A percentile compares a stretch with the other conserved stretches of the same genome.
These are phyloP conservation scores for Uropsilus gracilis DNA, from an alignment of 2,113 vertebrate species.

Conservation along the genomic window DNA sequence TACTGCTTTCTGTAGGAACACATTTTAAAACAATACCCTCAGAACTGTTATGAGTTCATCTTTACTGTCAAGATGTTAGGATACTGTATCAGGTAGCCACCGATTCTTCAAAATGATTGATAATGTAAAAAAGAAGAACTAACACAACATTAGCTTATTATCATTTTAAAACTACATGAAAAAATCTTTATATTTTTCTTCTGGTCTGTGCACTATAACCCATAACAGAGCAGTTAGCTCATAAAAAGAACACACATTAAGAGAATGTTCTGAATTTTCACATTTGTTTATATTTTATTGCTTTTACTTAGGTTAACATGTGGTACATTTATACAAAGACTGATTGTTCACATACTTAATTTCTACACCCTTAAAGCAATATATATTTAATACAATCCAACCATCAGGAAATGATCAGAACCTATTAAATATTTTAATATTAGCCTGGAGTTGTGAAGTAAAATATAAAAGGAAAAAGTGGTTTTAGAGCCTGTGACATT, in stretches of 20 bases:
- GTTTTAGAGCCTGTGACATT: constrained; percentile 81
- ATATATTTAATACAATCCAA: constrained; percentile 80
- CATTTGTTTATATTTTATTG: constrained; percentile 72
- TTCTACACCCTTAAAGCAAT: constrained; percentile 70
- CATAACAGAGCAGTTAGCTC: constrained; percentile 79
- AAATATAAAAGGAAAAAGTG: constrained; percentile 75
- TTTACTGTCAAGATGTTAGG: constrained; percentile 83
- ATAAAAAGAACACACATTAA: constrained; percentile 72
- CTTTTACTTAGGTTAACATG: constrained; percentile 64
- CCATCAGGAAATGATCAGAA: constrained; percentile 76
- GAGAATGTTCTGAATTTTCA: constrained; percentile 75
- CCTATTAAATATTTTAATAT: constrained; percentile 82
- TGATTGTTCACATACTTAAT: constrained; percentile 73
- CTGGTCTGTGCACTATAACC: constrained; percentile 66
- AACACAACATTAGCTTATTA: constrained; percentile 81
- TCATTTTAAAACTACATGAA: constrained; percentile 79
- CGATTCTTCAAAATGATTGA: constrained; percentile 84
- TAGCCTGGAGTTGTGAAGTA: constrained; percentile 64
- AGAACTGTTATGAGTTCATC: constrained; percentile 76
- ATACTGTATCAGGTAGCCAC: constrained; percentile 71
- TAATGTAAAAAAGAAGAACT: constrained; percentile 76
- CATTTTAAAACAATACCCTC: constrained; percentile 75
- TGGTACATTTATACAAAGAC: constrained; percentile 69
- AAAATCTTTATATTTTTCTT: constrained; percentile 73
- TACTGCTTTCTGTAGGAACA: constrained; percentile 77